Evolutionary conservation across 1,140 invertebrate species (phyloP), one percentile per base, ranked within the genome.

Genomic region (Euwallacea similis): DNA sequence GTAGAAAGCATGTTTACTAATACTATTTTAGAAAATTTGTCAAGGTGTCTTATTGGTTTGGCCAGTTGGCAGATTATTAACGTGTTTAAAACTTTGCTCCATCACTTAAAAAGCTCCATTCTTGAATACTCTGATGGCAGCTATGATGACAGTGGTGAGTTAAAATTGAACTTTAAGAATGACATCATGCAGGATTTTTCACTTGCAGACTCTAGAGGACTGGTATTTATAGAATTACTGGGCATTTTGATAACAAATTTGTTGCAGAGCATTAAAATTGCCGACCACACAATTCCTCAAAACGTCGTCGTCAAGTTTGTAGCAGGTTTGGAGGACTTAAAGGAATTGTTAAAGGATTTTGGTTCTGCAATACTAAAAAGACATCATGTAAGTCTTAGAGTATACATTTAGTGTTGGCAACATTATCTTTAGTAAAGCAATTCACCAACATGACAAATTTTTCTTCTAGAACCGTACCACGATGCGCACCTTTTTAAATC

Each of bases 31-130:
- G 42, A 73, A 7, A 69, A 64, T 69, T 79, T 80, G 60, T 68
- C 73, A 7, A 73, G 70, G 16, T 76, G 75, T 68, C 75, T 78
- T 42, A 66, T 53, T 43, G 68, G 64, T 42, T 67, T 80, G 66
- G 69, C 76, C 7, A 79, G 75, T 62, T 77, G 78, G 78, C 78
- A 79, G 73, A 69, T 77, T 46, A 79, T 79, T 53, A 78, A 79
- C 73, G 42, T 80, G n/a, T 76, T 80, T 50, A 79, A 78, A 72
- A 80, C 79, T 9, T 67, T 80, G 42, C 42, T 77, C 16, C 75
- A 61, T 72, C 76, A 79, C 74, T 74, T 81, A 13, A 75, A 78
- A 41, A 59, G 64, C 7, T 33, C 74, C 56, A 71, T 79, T 11
- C 63, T 71, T 16, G 59, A 71, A 15, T 70, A 68, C 54, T 41